These are phyloP conservation scores for Dorcus hopei DNA, from an alignment of 2,888 invertebrate species.

Conservation along the genomic window DNA sequence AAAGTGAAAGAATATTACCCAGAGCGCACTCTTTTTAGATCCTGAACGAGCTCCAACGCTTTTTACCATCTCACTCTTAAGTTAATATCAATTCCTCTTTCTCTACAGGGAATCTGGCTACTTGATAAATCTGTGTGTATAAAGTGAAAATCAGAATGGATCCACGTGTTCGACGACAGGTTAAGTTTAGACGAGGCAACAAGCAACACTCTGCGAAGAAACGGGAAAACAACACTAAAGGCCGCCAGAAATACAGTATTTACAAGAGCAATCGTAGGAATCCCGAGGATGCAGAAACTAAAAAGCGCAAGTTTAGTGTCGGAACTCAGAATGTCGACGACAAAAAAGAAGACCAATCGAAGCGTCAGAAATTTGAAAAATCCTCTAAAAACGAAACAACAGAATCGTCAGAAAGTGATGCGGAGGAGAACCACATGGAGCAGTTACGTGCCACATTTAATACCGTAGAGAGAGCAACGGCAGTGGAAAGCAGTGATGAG, in stretches of 20 bases:
- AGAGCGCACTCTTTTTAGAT: too few species aligned
- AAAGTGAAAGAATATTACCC: too few species aligned
- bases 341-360: background rate
- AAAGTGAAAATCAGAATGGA: background rate
- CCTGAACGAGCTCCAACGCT: too few species aligned
- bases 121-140: too few species aligned
- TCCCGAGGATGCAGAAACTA: conserved; percentile 1
- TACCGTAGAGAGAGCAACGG: conserved; percentile 28
- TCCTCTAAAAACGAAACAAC: background rate
- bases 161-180: background rate
- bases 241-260: conserved; percentile 23
- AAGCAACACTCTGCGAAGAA: background rate
- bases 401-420: conserved; percentile 22
- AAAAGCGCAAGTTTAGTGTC: conserved; percentile 25
- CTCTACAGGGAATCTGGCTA: too few species aligned
- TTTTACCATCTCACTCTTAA: too few species aligned
- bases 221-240: conserved; percentile 3
- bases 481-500: conserved; percentile 46
- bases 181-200: background rate
- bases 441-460: conserved; percentile 34
- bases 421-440: conserved; percentile 31
- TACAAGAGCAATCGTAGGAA: conserved; percentile 26
- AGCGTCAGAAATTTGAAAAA: conserved; percentile 12
- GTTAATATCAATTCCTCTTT: too few species aligned
- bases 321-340: background rate